Evolutionary conservation across 2,797 vertebrate genomes (phyloP), one percentile per base, ranked within the genome.

Genomic region (Leptodactylus fallax): DNA sequence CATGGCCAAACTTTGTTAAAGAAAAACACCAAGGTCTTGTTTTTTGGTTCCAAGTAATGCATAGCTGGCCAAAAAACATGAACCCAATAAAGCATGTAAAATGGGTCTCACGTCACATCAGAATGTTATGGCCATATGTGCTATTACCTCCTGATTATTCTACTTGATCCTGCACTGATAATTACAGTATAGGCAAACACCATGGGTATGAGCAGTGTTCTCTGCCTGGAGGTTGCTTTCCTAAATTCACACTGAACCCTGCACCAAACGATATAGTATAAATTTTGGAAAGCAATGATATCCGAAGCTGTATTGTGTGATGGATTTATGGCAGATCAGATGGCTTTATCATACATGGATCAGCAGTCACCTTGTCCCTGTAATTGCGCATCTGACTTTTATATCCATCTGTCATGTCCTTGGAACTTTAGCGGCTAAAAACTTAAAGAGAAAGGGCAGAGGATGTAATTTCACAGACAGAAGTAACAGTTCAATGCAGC

Each of bases 271-370:
- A 76, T 71, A 84, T 21, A 49, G 71, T 49, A 74, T 74, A 49
- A 74, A 74, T 74, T 74, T 74, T 3, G 45, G 19, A 74, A 74
- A 74, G 45, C 71, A 85, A 85, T 83, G 86, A 87, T 87, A 87
- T 87, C 80, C 72, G 78, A 58, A 63, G 80, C 71, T 87, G 79
- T 72, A 74, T 87, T 58, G 67, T 82, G 45, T 83, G 86, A 87
- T 83, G 79, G 74, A 87, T 87, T 87, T 87, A 87, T 84, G 87
- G 81, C 81, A 79, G 81, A 87, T 87, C 72, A 79, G 78, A 86
- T 74, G 71, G 88, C 88, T 89, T 82, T 63, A 78, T 83, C 88
- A 83, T 77, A 87, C 83, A 82, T 83, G 88, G 60, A 60, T 89
- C 88, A 87, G 80, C 76, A 89, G 77, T 89, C 61, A 80, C 78